phyloP scores from a whole-genome alignment of 2,797 vertebrate species.

The Typhlichthys subterraneus region DNA sequence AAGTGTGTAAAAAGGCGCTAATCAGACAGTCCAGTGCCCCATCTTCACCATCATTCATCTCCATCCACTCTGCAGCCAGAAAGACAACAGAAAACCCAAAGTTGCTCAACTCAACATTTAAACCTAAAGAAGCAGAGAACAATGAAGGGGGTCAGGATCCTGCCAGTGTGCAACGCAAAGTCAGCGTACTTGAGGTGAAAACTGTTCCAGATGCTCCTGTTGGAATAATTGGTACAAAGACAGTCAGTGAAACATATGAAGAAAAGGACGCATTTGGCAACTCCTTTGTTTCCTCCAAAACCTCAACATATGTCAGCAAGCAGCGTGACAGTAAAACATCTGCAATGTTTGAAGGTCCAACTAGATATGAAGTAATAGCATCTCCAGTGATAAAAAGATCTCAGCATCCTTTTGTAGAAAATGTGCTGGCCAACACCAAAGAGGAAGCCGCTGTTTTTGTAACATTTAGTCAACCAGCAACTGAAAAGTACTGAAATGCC shows the following conservation, averaged over 20 bases:
- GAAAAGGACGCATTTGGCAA: conserved; percentile 86
- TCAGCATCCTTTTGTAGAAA: conserved; percentile 60
- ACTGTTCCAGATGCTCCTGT: conserved; percentile 69
- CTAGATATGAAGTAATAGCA: conserved; percentile 72
- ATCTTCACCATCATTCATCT: conserved; percentile 88
- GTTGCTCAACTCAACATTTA: conserved; percentile 11
- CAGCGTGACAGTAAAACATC: conserved; percentile 78
- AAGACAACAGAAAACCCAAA: conserved; percentile 75
- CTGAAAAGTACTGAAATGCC: conserved; percentile 55
- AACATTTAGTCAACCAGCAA: conserved; percentile 70
- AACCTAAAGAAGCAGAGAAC: neutral
- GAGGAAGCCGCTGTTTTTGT: conserved; percentile 75
- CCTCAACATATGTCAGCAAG: conserved; percentile 84
- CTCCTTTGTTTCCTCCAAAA: conserved; percentile 78
- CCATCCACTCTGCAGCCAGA: conserved; percentile 86
- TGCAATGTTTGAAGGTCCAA: conserved; percentile 69
- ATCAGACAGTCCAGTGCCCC: conserved; percentile 71
- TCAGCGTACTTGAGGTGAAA: conserved; percentile 83
- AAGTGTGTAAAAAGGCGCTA: conserved; percentile 35
- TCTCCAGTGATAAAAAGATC: conserved; percentile 75
- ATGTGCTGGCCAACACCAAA: conserved; percentile 63
- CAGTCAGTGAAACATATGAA: conserved; percentile 84
- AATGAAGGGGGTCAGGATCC: conserved; percentile 48
- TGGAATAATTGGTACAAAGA: conserved; percentile 79
- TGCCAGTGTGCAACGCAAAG: conserved; percentile 67